Base-by-base conservation (phyloP, 2,888 invertebrate genomes). In the Euphydryas editha region DNA sequence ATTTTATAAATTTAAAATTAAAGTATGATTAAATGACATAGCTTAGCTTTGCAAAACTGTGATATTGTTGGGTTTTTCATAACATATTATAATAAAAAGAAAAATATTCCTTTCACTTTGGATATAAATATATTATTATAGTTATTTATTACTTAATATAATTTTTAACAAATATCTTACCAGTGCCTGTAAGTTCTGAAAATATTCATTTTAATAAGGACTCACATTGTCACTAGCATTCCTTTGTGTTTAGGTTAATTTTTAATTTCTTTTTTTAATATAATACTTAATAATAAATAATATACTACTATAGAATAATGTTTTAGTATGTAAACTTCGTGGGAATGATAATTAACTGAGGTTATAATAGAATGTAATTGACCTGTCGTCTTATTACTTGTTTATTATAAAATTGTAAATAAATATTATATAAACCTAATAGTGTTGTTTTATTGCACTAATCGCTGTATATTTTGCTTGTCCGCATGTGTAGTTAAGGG, bases 131-230 rank as follows among this genome's bases (percentile, higher is more conserved):
- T 70, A 70, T 72, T 75, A 67, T 76, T 77, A 73, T 75, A 73
- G 78, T 75, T 75, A 73, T 79, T 71, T 74, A 73, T 71, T 68
- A 69, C 62, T 68, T 73, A 67, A 44, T 44, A 44, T 44, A n/a
- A 70, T 68, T 44, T 71, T 69, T 73, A 72, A 65, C 75, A 75
- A 70, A 72, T 74, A 77, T 78, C 79, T 79, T 73, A 83, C 84
- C 92, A 92, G 92, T 92, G 90, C 92, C 92, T 92, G 92, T 86
- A 90, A 91, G 92, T 83, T 58, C 76, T 79, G 80, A 81, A 89
- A 81, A 92, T 92, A 92, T 92, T 92, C 92, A 89, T 86, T 78
- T 78, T 72, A 73, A 65, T 80, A 81, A 78, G 76, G 61, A 63
- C 68, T 73, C 73, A 77, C 75, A 20, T 70, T 62, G 69, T 72